A percentile compares a stretch with the other conserved stretches of the same genome.
Conservation (phyloP, 2,113 vertebrate genomes). For the Ctenodactylus gundi region DNA sequence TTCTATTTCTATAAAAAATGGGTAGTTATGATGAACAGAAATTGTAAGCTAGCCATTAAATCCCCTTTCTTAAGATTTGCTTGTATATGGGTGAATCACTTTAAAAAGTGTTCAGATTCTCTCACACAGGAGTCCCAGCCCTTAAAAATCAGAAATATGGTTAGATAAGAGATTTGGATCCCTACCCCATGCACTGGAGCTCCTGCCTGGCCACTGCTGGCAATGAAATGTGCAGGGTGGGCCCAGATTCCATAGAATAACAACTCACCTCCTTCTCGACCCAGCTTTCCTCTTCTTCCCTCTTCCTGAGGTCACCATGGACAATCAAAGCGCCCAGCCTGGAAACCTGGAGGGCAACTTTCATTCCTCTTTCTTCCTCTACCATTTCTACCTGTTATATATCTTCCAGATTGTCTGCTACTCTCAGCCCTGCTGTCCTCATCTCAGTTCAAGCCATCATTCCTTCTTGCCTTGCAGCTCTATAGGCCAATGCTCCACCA, state of each 20-base stretch:
- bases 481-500: neutral
- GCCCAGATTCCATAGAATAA: neutral
- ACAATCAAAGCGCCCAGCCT: neutral
- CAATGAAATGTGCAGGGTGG: neutral
- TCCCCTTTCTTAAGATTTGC: neutral
- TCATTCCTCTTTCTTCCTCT: neutral
- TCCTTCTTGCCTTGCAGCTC: neutral
- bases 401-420: neutral
- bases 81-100: neutral
- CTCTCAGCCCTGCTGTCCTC: neutral
- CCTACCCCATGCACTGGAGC: neutral
- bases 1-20: neutral
- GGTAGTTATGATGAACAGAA: neutral
- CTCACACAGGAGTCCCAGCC: neutral
- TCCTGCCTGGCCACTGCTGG: neutral
- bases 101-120: neutral
- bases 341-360: neutral
- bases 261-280: neutral
- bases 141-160: constrained; percentile 4
- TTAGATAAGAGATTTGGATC: neutral
- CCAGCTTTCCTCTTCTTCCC: neutral
- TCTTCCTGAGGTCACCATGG: neutral
- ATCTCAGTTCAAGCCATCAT: neutral
- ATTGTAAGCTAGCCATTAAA: neutral
- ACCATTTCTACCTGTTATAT: neutral